phyloP scores from a whole-genome alignment of 2,797 vertebrate species.

The Heliangelus exortis region DNA sequence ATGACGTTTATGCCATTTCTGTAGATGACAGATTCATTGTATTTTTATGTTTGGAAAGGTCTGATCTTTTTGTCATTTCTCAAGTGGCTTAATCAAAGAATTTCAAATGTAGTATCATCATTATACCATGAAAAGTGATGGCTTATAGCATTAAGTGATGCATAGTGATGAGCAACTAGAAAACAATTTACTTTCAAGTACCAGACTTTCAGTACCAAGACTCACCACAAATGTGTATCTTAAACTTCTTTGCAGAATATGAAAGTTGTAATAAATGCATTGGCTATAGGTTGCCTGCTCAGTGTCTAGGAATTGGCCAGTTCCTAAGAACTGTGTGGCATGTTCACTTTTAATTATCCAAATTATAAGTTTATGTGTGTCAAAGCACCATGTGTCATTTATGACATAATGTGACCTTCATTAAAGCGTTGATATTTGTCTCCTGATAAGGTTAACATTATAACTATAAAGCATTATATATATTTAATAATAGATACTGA shows the following conservation, averaged over 20 bases:
- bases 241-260: background rate
- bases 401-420: background rate
- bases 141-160: constrained; percentile 8
- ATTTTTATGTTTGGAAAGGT: constrained; percentile 58
- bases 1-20: constrained; percentile 42
- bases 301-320: background rate
- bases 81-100: constrained; percentile 52
- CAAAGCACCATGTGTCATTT: background rate
- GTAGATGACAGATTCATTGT: constrained; percentile 54
- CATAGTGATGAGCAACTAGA: constrained; percentile 36
- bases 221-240: background rate
- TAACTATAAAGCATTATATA: background rate
- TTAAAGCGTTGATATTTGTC: background rate
- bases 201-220: background rate
- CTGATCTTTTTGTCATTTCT: constrained; percentile 50
- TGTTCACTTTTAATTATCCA: background rate
- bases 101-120: constrained; percentile 41
- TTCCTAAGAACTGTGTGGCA: background rate
- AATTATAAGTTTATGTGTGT: background rate
- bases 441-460: background rate
- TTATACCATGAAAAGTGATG: constrained; percentile 17
- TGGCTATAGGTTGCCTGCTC: background rate
- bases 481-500: background rate
- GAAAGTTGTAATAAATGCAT: background rate
- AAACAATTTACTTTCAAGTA: constrained; percentile 30